Base-by-base conservation (phyloP, 1,140 invertebrate genomes). In the Ylistrum balloti region DNA sequence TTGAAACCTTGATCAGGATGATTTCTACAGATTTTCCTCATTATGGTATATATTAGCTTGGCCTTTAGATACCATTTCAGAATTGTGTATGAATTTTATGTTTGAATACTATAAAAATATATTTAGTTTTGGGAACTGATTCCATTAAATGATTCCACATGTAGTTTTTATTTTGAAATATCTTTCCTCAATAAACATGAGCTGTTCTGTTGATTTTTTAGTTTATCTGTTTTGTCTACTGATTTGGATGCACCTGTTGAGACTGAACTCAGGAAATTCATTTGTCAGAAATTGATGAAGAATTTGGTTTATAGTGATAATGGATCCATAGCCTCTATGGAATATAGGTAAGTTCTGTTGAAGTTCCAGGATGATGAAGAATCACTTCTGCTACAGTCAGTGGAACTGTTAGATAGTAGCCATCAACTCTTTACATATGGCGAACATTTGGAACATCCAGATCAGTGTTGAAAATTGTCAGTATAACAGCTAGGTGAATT, bases 191-290 rank as follows among this genome's bases (percentile, higher is more conserved):
- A 38, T 13, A 38, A 5, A 38, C 5, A 7, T 38, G 5, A 7
- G 13, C 35, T 38, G 35, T 38, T 38, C 35, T 38, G 35, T 86
- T 91, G 0, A 86, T 38, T 41, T 91, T 88, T 33, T 33, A 94
- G 93, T 34, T 88, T 94, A 86, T 92, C 90, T 87, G 91, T 93
- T 33, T 87, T 91, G 28, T 92, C 92, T 35, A 93, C 93, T 74
- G 93, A 94, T 87, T 88, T 94, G 15, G 88, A 91, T 87, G 91
- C 91, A 5, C 85, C 90, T 5, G 74, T 92, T 33, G 93, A 94
- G 91, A 92, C 90, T 85, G 91, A 93, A 32, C 87, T 94, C 11
- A 87, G 91, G 33, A 92, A 92, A 90, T 88, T 91, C 33, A 45
- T 94, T 11, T 86, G 89, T 22, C 90, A 91, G 41, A 93, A 92